A percentile compares a stretch with the other conserved stretches of the same genome.
These are phyloP conservation scores for Echinops telfairi DNA, from an alignment of 2,113 vertebrate species.

Conservation along the genomic window DNA sequence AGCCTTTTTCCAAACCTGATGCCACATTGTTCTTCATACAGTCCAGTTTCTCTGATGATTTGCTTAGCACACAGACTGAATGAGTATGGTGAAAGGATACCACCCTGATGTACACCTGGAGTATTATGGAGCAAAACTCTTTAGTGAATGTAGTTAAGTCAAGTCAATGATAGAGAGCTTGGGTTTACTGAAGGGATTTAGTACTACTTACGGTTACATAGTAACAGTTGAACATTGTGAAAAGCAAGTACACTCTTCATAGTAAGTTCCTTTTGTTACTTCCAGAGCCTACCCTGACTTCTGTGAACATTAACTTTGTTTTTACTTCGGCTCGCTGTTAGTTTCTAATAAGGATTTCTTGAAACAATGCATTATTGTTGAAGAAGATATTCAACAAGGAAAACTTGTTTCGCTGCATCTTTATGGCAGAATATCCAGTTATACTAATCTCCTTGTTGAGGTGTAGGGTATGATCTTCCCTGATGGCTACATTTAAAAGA, in stretches of 20 bases:
- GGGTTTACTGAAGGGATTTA: background rate
- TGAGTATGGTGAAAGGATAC: too few species aligned
- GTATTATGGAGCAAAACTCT: background rate
- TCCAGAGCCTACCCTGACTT: background rate
- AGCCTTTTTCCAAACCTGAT: too few species aligned
- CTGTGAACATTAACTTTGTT: background rate
- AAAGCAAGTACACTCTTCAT: background rate
- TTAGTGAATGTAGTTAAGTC: background rate
- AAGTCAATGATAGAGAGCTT: background rate
- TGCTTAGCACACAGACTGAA: too few species aligned
- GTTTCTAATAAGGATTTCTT: conserved; percentile 26
- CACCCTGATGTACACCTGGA: background rate
- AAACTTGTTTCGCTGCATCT: too few species aligned
- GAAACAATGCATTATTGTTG: conserved; percentile 54
- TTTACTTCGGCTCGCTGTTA: background rate
- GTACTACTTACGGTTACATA: background rate
- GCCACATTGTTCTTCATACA: too few species aligned
- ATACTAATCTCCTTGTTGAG: too few species aligned
- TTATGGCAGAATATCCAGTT: too few species aligned
- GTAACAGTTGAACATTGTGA: background rate
- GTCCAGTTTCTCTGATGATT: too few species aligned
- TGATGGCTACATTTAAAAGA: too few species aligned
- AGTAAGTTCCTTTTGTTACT: background rate
- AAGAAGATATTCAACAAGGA: background rate
- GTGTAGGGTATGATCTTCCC: too few species aligned